Conservation (phyloP, 2,888 invertebrate genomes). For the Harmothoe impar region DNA sequence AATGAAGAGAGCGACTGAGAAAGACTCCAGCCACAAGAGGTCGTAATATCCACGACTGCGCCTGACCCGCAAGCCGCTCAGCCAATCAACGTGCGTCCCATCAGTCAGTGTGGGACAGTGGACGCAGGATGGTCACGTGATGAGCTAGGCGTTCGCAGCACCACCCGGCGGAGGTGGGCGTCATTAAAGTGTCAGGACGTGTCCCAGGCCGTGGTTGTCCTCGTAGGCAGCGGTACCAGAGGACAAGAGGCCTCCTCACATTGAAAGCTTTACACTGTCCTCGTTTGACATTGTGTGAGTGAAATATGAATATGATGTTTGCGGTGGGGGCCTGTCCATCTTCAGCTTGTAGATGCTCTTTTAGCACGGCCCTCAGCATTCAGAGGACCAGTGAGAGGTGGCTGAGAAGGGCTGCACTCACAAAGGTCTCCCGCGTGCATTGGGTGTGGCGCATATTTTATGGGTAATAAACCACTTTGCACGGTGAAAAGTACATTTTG, state of each 20-base stretch:
- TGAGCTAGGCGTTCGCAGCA: neutral
- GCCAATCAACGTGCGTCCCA: conserved; percentile 36
- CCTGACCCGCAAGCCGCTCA: conserved; percentile 25
- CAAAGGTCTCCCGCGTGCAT: neutral
- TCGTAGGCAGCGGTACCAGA: neutral
- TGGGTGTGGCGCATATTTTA: neutral
- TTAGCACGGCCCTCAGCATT: neutral
- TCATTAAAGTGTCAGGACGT: conserved; percentile 53
- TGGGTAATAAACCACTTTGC: neutral
- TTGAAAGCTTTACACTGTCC: neutral
- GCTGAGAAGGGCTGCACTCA: neutral
- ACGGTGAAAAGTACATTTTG: neutral
- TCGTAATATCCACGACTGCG: conserved; percentile 9
- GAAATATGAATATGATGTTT: conserved; percentile 23
- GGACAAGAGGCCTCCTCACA: conserved; percentile 19
- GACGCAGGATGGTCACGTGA: conserved; percentile 54
- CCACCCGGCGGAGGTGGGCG: neutral
- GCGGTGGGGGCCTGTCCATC: neutral
- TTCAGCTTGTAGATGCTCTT: neutral
- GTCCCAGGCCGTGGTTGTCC: neutral
- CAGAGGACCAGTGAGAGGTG: neutral
- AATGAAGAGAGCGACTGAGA: conserved; percentile 36
- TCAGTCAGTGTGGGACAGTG: conserved; percentile 44
- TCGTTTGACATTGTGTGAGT: neutral
- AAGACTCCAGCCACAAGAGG: conserved; percentile 49